Evolutionary conservation across 1,140 invertebrate genomes (phyloP).

Genomic region (Lucilia sericata): DNA sequence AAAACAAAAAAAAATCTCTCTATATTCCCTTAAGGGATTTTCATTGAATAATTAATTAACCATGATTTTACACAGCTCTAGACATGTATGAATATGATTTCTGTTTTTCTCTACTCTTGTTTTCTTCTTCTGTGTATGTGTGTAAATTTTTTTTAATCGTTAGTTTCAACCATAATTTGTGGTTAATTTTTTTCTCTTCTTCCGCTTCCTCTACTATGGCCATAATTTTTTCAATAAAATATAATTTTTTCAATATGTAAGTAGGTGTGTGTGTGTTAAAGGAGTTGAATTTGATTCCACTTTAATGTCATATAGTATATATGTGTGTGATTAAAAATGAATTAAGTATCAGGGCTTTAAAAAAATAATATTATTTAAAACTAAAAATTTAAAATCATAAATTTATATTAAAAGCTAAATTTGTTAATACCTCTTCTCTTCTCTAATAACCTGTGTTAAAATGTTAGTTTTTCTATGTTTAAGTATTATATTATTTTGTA

Average conservation of each 20-base stretch:
- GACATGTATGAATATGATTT: not conserved
- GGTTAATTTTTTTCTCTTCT: not conserved
- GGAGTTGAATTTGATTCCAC: not conserved
- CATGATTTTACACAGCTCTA: constrained; percentile 21
- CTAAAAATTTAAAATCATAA: not conserved
- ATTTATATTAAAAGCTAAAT: not conserved
- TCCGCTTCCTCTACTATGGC: no score
- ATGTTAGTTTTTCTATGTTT: constrained; percentile 19
- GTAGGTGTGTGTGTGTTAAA: no score
- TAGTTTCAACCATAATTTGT: constrained; percentile 12
- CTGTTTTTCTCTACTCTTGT: not conserved
- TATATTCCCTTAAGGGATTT: not conserved
- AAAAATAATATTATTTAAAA: not conserved
- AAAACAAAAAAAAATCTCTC: not conserved
- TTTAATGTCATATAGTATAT: not conserved
- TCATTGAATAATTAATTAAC: constrained; percentile 22
- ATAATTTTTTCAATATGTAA: not conserved
- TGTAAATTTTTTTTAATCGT: not conserved
- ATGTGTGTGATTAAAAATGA: not conserved
- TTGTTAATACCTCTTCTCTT: not conserved
- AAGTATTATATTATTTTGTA: constrained; percentile 23
- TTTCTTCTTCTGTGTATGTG: not conserved
- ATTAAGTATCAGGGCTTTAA: constrained; percentile 12
- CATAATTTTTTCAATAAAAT: not conserved
- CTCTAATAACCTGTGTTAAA: constrained; percentile 15